A percentile compares a stretch with the other conserved stretches of the same genome.
Evolutionary conservation across 2,797 vertebrate species (phyloP).

Genomic region (Danio kyathit): DNA sequence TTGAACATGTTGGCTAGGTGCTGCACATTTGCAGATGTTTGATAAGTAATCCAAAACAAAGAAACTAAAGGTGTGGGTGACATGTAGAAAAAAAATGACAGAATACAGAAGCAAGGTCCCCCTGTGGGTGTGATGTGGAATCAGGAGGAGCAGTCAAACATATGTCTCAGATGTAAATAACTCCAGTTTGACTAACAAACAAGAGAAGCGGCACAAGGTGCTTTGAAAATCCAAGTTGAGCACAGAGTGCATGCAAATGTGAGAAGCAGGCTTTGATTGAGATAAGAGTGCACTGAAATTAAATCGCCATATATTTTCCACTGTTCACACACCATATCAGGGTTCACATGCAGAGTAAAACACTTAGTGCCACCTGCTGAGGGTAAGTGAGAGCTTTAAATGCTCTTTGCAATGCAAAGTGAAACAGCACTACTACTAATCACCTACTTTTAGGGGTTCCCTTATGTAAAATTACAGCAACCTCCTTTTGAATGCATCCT

Average conservation of each 20-base stretch:
- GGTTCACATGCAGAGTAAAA: conserved; percentile 11
- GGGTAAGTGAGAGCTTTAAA: not conserved
- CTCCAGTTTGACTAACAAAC: conserved; percentile 8
- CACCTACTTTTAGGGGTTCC: not conserved
- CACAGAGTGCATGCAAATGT: not conserved
- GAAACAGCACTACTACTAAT: not conserved
- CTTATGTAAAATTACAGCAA: not conserved
- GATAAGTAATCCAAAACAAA: not conserved
- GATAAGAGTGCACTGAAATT: not conserved
- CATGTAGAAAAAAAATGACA: not conserved
- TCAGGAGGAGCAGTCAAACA: not conserved
- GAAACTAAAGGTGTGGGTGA: not conserved
- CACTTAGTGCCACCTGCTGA: conserved; percentile 10
- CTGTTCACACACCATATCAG: conserved; percentile 2
- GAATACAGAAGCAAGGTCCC: not conserved
- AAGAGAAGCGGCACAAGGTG: not conserved
- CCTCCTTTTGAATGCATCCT: not conserved
- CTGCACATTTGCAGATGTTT: not conserved
- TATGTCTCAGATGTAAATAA: conserved; percentile 24
- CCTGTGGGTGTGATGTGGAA: not conserved
- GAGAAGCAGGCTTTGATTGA: not conserved
- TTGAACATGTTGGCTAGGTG: not conserved
- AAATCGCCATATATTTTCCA: not conserved
- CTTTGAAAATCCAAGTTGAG: conserved; percentile 20
- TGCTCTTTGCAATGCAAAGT: not conserved